phyloP scores from a whole-genome alignment of 2,113 vertebrate genomes.

The Typhlomys cinereus region DNA sequence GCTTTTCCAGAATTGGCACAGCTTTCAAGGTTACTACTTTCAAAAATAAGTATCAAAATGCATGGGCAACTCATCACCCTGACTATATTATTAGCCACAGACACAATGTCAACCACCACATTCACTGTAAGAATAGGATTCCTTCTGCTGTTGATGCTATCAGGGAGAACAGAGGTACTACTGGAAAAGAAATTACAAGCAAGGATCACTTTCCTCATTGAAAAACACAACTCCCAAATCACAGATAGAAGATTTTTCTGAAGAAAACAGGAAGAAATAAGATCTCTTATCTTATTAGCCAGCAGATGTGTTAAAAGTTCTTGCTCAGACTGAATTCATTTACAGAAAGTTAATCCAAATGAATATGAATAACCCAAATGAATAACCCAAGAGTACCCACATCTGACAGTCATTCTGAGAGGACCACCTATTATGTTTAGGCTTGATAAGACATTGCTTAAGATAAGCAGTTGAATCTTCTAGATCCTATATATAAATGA shows the following conservation, averaged over 20 bases:
- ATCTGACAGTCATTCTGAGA: not conserved
- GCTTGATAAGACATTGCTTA: not conserved
- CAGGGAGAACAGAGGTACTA: not conserved
- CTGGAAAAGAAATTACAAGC: not conserved
- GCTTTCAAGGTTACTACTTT: not conserved
- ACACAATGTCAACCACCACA: not conserved
- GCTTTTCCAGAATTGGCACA: not conserved
- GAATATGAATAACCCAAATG: too few species aligned
- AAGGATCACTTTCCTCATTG: too few species aligned
- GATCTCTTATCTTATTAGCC: too few species aligned
- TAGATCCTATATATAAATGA: not conserved
- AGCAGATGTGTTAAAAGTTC: not conserved
- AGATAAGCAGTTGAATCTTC: slow-evolving; percentile 5
- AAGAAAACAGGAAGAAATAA: too few species aligned
- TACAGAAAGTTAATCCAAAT: slow-evolving; percentile 23
- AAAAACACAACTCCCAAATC: too few species aligned
- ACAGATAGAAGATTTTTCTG: too few species aligned
- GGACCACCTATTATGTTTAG: not conserved
- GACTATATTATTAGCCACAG: not conserved
- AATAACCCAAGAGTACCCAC: not conserved
- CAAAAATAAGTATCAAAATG: not conserved
- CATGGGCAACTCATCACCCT: not conserved
- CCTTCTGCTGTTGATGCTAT: not conserved
- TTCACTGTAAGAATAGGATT: not conserved
- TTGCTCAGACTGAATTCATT: not conserved